Percentiles rank a stretch among this genome's conserved stretches.
Conservation (phyloP, 2,888 invertebrate species). For the Tetragonula carbonaria region DNA sequence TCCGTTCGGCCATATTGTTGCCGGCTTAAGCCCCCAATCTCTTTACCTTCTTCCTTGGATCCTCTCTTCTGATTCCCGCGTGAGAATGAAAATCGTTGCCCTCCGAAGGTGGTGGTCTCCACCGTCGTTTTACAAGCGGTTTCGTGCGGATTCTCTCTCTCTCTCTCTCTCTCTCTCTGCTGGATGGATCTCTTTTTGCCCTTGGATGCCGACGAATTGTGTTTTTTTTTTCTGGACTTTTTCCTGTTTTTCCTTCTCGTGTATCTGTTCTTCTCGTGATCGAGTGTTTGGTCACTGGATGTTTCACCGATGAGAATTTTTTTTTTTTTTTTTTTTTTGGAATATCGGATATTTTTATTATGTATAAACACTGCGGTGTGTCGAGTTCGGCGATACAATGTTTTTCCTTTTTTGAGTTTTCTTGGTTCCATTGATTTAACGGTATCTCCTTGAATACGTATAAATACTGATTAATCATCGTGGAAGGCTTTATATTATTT, state of each 20-base stretch:
- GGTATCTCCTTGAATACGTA: too few relatives aligned
- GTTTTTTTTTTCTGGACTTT: background rate
- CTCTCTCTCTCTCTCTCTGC: too few relatives aligned
- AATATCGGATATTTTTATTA: too few relatives aligned
- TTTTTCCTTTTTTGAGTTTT: too few relatives aligned
- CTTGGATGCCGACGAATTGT: background rate
- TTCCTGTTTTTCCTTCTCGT: background rate
- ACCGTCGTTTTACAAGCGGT: background rate
- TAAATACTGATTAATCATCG: too few relatives aligned
- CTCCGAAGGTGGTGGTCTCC: background rate
- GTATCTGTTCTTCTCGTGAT: background rate
- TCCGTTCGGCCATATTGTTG: conserved; percentile 72
- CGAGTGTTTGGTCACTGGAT: background rate
- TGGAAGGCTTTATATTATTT: too few relatives aligned
- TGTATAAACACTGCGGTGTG: too few relatives aligned
- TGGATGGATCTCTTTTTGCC: background rate
- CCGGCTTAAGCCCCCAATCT: conserved; percentile 56
- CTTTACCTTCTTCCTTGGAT: conserved; percentile 38
- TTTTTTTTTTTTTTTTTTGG: too few relatives aligned
- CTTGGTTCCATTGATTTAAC: too few relatives aligned
- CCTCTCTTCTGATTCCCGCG: background rate
- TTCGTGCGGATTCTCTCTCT: background rate
- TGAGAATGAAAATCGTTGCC: conserved; percentile 20
- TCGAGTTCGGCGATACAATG: too few relatives aligned
- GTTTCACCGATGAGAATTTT: background rate